These are phyloP conservation scores for Astropecten irregularis DNA, from an alignment of 53 echinoderm and acorn worm genomes.

Conservation along the genomic window DNA sequence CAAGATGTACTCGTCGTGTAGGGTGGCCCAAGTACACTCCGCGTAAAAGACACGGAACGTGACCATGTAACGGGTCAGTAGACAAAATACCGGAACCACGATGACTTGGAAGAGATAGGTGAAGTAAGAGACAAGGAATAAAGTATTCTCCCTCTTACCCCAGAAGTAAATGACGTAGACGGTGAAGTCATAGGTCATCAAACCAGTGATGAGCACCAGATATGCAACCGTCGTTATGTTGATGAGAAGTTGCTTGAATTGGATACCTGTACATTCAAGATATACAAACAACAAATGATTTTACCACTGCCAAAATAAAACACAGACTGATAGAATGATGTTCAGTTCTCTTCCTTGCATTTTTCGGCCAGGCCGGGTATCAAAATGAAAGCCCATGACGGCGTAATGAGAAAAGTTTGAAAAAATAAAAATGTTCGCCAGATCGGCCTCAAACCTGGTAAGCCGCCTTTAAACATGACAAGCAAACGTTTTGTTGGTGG, in stretches of 20 bases:
- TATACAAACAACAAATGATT: background rate
- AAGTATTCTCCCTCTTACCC: conserved; percentile 44
- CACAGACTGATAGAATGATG: background rate
- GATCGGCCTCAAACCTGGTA: too few species aligned
- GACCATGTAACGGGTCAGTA: conserved; percentile 34
- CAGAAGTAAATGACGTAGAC: conserved; percentile 46
- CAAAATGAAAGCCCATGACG: too few species aligned
- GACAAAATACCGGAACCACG: conserved; percentile 52
- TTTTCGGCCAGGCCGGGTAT: too few species aligned
- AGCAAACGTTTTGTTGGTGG: too few species aligned
- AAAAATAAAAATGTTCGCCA: too few species aligned
- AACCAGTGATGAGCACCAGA: conserved; percentile 1
- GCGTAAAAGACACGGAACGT: background rate
- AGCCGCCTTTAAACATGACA: too few species aligned
- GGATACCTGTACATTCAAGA: background rate
- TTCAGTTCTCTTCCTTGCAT: too few species aligned
- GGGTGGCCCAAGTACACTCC: conserved; percentile 5
- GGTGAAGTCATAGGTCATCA: conserved; percentile 62
- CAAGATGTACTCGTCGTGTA: conserved; percentile 14
- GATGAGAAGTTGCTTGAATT: background rate
- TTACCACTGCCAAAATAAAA: too few species aligned
- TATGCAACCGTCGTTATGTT: conserved; percentile 24
- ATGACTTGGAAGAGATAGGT: conserved; percentile 65
- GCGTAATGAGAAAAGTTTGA: too few species aligned
- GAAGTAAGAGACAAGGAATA: conserved; percentile 64